phyloP scores from a whole-genome alignment of 2,113 vertebrate species.

The Cnemophilus loriae region DNA sequence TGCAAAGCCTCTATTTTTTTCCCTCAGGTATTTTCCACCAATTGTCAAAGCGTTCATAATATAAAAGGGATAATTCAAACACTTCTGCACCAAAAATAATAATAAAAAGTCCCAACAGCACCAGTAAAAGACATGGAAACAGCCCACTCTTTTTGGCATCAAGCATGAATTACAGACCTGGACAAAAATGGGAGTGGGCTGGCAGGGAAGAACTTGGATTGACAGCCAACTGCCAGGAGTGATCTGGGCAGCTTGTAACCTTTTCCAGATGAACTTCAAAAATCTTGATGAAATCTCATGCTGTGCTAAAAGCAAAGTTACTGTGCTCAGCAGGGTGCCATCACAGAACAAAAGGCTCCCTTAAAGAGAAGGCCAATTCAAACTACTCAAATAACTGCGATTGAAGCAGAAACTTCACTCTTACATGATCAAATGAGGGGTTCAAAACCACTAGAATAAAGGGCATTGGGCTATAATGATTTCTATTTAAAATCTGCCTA shows the following conservation, averaged over 20 bases:
- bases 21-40: not conserved
- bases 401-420: not conserved
- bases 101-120: not conserved
- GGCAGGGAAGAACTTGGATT: not conserved
- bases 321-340: not conserved
- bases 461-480: not conserved
- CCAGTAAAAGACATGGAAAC: not conserved
- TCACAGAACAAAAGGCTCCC: conserved; percentile 21
- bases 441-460: conserved; percentile 16
- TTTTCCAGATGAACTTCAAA: not conserved
- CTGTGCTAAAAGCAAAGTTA: conserved; percentile 41
- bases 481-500: not conserved
- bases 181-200: not conserved
- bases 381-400: not conserved
- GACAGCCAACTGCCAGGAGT: not conserved
- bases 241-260: not conserved
- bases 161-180: not conserved
- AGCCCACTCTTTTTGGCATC: not conserved
- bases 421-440: conserved; percentile 18
- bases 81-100: not conserved
- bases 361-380: conserved; percentile 18
- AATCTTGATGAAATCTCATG: not conserved
- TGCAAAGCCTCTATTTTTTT: not conserved
- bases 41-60: not conserved
- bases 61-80: not conserved